A percentile compares a stretch with the other conserved stretches of the same genome.
Evolutionary conservation across 2,113 vertebrate species (phyloP).

Genomic region (Apaloderma vittatum): DNA sequence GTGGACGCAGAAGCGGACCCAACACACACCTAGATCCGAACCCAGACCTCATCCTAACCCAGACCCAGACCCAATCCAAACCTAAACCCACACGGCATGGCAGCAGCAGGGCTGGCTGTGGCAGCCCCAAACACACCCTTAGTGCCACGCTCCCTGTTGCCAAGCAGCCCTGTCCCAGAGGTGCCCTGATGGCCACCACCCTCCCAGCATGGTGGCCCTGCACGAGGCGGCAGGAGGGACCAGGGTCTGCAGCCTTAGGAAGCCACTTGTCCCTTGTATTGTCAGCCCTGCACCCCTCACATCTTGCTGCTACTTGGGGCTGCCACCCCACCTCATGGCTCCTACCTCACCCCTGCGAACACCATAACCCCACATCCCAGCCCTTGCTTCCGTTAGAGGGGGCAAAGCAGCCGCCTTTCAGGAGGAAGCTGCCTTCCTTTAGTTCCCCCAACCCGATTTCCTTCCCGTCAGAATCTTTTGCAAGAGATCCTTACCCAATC

Average conservation of each 20-base stretch:
- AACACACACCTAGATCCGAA: not conserved
- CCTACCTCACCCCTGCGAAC: not conserved
- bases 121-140: accelerated
- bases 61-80: not conserved
- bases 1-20: too few relatives aligned
- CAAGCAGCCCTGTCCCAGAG: not conserved
- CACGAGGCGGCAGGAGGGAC: not conserved
- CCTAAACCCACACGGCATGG: accelerated
- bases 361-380: accelerated
- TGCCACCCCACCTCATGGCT: too few relatives aligned
- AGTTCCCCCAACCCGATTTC: accelerated
- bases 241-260: accelerated
- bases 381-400: accelerated
- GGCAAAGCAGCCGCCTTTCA: accelerated
- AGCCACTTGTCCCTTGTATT: not conserved
- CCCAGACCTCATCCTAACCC: accelerated
- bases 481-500: not conserved
- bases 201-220: not conserved
- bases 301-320: accelerated
- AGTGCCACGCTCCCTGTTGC: accelerated
- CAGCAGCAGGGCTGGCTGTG: accelerated
- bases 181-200: accelerated
- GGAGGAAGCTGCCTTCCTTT: not conserved
- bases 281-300: not conserved
- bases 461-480: accelerated